A percentile compares a stretch with the other conserved stretches of the same genome.
phyloP scores from a whole-genome alignment of 2,113 vertebrate genomes.

The Rhea americana region DNA sequence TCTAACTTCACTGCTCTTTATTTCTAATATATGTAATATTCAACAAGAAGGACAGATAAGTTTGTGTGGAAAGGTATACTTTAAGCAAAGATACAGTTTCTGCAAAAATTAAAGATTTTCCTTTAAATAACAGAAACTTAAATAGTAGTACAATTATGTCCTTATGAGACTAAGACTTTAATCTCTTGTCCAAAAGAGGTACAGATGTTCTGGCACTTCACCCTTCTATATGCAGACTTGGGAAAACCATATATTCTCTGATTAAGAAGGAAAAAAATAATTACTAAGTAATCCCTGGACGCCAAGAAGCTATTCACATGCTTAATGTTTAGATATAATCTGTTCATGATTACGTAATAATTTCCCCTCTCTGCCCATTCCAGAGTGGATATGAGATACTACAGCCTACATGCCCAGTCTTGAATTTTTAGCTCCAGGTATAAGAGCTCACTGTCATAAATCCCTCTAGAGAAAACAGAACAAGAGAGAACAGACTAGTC shows the following conservation, averaged over 20 bases:
- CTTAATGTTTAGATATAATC: conserved; percentile 30
- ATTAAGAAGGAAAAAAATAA: neutral
- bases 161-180: neutral
- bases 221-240: neutral
- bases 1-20: neutral
- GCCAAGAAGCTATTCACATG: conserved; percentile 17
- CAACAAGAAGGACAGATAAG: neutral
- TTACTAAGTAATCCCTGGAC: neutral
- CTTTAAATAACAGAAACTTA: neutral
- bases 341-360: conserved; percentile 1
- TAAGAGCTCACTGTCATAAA: conserved; percentile 3
- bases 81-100: neutral
- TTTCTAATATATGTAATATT: neutral
- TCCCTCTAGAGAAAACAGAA: neutral
- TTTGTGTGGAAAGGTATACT: neutral
- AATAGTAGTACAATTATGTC: neutral
- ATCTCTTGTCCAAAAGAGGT: neutral
- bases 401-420: neutral
- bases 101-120: neutral
- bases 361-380: conserved; percentile 41
- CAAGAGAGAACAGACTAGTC: neutral
- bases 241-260: neutral
- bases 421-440: conserved; percentile 24
- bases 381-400: conserved; percentile 18
- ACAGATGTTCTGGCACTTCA: neutral